Evolutionary conservation across 1,140 invertebrate genomes (phyloP).

Genomic region (Phocides pigmalion): DNA sequence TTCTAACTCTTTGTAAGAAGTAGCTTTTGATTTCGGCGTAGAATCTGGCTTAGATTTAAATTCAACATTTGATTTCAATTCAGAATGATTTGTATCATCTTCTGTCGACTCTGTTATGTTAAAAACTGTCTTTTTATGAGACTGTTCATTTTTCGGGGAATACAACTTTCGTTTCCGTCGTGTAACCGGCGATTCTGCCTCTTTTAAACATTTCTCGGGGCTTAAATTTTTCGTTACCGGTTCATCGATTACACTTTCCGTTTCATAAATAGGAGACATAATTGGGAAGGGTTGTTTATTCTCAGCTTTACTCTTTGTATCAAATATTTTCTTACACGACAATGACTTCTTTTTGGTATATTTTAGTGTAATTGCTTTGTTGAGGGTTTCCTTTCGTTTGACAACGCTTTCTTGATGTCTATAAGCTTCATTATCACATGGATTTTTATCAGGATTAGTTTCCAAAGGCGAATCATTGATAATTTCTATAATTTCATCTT

Average conservation of each 20-base stretch:
- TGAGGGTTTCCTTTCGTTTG: conserved; percentile 11
- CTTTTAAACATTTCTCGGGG: conserved; percentile 1
- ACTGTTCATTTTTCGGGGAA: conserved; percentile 60
- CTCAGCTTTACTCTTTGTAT: conserved; percentile 42
- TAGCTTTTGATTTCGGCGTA: conserved; percentile 39
- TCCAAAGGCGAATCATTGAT: neutral
- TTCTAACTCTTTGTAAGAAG: conserved; percentile 64
- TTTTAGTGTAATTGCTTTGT: conserved; percentile 40
- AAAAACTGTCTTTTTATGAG: conserved; percentile 34
- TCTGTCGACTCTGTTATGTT: conserved; percentile 38
- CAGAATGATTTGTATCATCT: conserved; percentile 25
- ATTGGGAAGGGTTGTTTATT: conserved; percentile 32
- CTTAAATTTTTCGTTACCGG: conserved; percentile 22
- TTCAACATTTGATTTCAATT: neutral
- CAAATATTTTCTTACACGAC: conserved; percentile 29
- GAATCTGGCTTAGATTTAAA: conserved; percentile 26
- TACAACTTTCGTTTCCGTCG: conserved; percentile 67
- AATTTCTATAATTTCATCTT: neutral
- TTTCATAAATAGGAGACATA: conserved; percentile 50
- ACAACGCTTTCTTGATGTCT: neutral
- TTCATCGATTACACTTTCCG: conserved; percentile 31
- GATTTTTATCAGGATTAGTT: conserved; percentile 4
- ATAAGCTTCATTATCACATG: neutral
- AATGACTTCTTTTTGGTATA: conserved; percentile 31
- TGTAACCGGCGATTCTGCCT: conserved; percentile 38